Conservation (phyloP, 1,140 invertebrate genomes). For the Ooceraea biroi region DNA sequence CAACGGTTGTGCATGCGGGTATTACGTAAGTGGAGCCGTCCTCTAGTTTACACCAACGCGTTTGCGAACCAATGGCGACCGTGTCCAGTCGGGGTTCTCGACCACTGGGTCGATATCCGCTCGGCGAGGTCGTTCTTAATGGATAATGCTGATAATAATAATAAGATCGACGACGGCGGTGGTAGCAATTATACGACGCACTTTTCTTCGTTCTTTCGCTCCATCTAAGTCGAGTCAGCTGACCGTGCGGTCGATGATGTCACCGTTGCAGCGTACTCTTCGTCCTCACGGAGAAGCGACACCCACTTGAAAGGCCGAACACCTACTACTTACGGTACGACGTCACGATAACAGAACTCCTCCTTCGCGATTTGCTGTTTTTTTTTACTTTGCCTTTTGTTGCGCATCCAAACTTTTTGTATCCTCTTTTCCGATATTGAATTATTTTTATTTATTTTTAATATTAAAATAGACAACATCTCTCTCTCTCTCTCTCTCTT, state of each 20-base stretch:
- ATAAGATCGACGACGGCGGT: conserved; percentile 57
- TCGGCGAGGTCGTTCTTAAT: conserved; percentile 70
- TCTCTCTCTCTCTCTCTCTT: neutral
- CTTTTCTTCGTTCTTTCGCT: conserved; percentile 84
- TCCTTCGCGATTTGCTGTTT: conserved; percentile 45
- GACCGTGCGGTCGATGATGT: conserved; percentile 83
- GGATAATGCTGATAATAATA: conserved; percentile 60
- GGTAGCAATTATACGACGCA: conserved; percentile 58
- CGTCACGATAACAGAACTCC: conserved; percentile 73
- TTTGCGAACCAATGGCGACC: conserved; percentile 34
- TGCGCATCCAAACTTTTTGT: neutral
- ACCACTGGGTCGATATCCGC: conserved; percentile 62
- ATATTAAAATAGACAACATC: neutral
- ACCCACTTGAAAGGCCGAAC: conserved; percentile 78
- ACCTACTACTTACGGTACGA: conserved; percentile 74
- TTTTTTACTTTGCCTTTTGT: conserved; percentile 3
- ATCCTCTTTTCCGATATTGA: neutral
- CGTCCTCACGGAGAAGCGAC: conserved; percentile 70
- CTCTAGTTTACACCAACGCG: conserved; percentile 46
- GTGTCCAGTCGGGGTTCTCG: conserved; percentile 20
- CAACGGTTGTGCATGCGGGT: neutral
- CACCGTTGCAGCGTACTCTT: conserved; percentile 80
- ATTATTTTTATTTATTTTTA: neutral
- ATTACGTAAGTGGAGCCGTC: conserved; percentile 44
- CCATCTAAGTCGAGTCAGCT: conserved; percentile 86